Base-by-base conservation (phyloP, 2,113 vertebrate genomes). In the Catharus minimus region DNA sequence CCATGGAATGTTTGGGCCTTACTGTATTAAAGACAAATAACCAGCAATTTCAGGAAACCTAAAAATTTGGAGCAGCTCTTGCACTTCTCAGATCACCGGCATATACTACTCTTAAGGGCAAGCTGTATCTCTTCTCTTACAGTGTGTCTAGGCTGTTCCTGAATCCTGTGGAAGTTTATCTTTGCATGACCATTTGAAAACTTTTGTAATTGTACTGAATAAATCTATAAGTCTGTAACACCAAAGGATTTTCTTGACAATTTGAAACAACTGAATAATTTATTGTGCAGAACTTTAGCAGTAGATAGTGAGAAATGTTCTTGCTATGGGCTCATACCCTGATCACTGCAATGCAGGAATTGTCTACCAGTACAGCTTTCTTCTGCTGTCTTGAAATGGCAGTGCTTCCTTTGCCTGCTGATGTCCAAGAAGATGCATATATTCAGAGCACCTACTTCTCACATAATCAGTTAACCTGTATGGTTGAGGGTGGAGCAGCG, bases 131-230 rank as follows among this genome's bases (percentile, higher is more conserved):
- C 1, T 50, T 86, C 5, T 75, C 8, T n/a, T 44, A 87, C 19
- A 22, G 2, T 1, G 0, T 58, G 13, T 60, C 44, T 39, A 1
- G 56, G 15, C 27, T 47, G 23, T 30, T 38, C 22, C 7, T 36
- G 4, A 36, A 17, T 60, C 24, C 55, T n/a, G 16, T 17, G 9
- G 26, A 55, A 65, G 11, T 26, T 82, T 76, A 15, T 16, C 46
- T 77, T 75, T n/a, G 8, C 41, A 8, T 16, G 15, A 49, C 57
- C 17, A 26, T 49, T 64, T 38, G 53, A 60, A 56, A 28, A 7
- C 41, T 82, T 89, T 68, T 85, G 6, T 55, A 53, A 32, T 32
- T 53, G 13, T 41, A 24, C 18, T 41, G 33, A 80, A 53, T 33
- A 5, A 3, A 3, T 49, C 21, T 60, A 58, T 58, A 71, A 47